Percentiles rank a stretch among this genome's conserved stretches.
Conservation (phyloP, 2,888 invertebrate genomes). For the Caenorhabditis angaria region DNA sequence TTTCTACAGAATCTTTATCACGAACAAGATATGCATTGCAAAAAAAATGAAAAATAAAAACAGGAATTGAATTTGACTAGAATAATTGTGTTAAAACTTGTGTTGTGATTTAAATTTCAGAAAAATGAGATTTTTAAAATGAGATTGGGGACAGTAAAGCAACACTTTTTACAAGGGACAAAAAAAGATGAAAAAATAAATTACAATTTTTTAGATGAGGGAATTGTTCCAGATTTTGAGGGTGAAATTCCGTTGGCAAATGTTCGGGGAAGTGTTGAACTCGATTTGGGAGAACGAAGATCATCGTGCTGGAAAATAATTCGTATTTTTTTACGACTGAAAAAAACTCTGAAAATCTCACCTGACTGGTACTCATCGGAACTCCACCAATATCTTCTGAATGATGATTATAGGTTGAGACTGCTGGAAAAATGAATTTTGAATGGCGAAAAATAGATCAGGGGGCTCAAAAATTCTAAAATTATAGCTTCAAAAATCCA, state of each 20-base stretch:
- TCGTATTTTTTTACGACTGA: no score
- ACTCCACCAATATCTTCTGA: neutral
- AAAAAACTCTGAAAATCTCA: neutral
- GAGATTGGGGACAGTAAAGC: neutral
- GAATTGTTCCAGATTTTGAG: neutral
- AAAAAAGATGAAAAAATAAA: no score
- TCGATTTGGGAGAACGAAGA: neutral
- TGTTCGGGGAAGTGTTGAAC: neutral
- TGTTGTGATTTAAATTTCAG: no score
- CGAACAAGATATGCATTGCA: neutral
- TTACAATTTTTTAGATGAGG: neutral
- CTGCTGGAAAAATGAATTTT: slow-evolving; percentile 45
- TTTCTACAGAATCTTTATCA: neutral
- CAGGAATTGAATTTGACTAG: no score
- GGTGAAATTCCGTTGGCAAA: neutral
- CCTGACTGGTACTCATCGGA: no score
- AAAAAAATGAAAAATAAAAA: no score
- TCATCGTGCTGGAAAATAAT: neutral
- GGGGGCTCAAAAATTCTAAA: no score
- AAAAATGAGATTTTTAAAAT: neutral
- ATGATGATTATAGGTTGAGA: slow-evolving; percentile 36
- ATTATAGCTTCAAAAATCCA: no score
- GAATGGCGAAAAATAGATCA: no score
- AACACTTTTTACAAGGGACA: neutral
- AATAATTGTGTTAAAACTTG: no score